Base-by-base conservation (phyloP, 2,797 vertebrate genomes). In the Craterocephalus amniculus region DNA sequence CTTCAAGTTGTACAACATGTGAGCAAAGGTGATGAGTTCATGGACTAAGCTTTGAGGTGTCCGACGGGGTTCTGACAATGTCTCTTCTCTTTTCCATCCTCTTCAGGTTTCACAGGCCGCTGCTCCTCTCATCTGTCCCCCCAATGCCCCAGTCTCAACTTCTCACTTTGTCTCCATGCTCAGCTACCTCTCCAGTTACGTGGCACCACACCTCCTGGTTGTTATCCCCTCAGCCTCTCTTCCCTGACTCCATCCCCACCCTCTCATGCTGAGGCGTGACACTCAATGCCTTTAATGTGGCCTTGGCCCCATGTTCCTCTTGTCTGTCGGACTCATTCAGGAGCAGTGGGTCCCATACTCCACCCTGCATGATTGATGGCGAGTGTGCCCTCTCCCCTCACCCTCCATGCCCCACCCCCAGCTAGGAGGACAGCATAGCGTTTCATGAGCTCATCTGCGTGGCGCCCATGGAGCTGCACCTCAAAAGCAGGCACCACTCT, bases 151-250 rank as follows among this genome's bases (percentile, higher is more conserved):
- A 57, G 76, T 85, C 88, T 85, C 58, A 11, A 64, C 69, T 93
- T 78, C 73, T 86, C 89, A 55, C 84, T 84, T 90, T 91, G 93
- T 95, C 93, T 96, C 88, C 78, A 84, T 92, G 90, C 91, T 87
- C 76, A 72, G 68, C 86, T 86, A 77, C 89, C 84, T 91, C 88
- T 96, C 94, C 93, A 92, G 94, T 96, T 96, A 92, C 95, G 91
- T 93, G 95, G 95, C 95, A 95, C 93, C 93, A 91, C 95, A 95
- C 95, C 92, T 95, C 91, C 84, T 93, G 93, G 94, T 95, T 95
- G 94, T 95, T 89, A 89, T 95, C 95, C 95, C 93, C 93, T 93
- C 94, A 88, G 87, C 82, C 70, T 91, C 89, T 81, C 84, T 78
- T 69, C 74, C 73, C 70, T 79, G 74, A 80, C 80, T 89, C 74